Evolutionary conservation across 2,888 invertebrate genomes (phyloP), one percentile per base, ranked within the genome.

Genomic region (Apotomis betuletana): DNA sequence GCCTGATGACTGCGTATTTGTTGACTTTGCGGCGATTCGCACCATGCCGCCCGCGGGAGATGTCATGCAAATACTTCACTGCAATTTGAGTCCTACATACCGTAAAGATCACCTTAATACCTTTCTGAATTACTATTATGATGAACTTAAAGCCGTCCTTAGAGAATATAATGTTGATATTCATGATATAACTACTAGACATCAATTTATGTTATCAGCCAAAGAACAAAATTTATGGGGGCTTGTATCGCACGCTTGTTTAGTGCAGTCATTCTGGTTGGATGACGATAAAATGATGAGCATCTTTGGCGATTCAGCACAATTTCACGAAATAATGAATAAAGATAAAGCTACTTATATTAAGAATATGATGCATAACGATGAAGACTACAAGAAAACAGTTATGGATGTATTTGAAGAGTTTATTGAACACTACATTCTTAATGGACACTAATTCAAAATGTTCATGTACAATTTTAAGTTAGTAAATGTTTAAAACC

Each of bases 21-120:
- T 97, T 3, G 96, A 96, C 84, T 96, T 95, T 79, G 96, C 96
- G 85, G 90, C 96, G 64, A 88, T 94, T 0, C 91, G 95, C 41
- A 96, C 95, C 80, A 94, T 94, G 13, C 96, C 96, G 0, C 95
- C 96, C 0, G 94, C 95, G 27, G 92, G 95, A 60, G 96, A 97
- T 78, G 87, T 95, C 1, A 91, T 94, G 83, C 84, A 94, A 41
- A 85, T 94, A 38, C 83, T 96, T 1, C 93, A 94, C 78, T 90
- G 95, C 65, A 94, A 94, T 78, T 85, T 94, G 46, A 88, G 94
- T 12, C 84, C 88, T 1, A 83, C 85, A 64, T 90, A 92, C 69
- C 86, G 95, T n/a, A 87, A 94, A 75, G 77, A 86, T n/a, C 88
- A 95, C 78, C 85, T 94, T 15, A 74, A 80, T 0, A 81, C 81